Evolutionary conservation across 1,140 invertebrate species (phyloP).

Genomic region (Cheumatopsyche charites): DNA sequence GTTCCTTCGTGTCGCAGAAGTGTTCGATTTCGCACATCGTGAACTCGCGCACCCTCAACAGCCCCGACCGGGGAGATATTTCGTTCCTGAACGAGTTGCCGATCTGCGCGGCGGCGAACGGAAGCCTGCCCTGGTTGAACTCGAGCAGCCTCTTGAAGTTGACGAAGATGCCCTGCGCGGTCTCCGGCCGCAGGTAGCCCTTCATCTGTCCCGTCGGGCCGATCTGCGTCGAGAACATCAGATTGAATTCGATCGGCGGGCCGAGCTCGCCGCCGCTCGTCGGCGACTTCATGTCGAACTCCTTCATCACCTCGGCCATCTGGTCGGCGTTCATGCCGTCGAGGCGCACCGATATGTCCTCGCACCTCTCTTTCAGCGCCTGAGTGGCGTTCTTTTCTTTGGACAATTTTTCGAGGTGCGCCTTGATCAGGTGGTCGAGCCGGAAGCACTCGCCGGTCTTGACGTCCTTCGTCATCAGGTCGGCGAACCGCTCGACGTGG

Average conservation of each 20-base stretch:
- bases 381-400: slow-evolving; percentile 81
- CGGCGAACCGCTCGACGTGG: slow-evolving; percentile 98
- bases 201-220: slow-evolving; percentile 94
- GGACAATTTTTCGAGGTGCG: slow-evolving; percentile 87
- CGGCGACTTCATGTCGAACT: slow-evolving; percentile 94
- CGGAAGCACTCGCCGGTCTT: slow-evolving; percentile 97
- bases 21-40: slow-evolving; percentile 99
- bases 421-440: slow-evolving; percentile 98
- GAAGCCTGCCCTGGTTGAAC: slow-evolving; percentile 95
- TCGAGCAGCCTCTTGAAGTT: slow-evolving; percentile 97
- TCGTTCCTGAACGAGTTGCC: slow-evolving; percentile 99
- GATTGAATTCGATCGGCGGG: slow-evolving; percentile 96
- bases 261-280: slow-evolving; percentile 92
- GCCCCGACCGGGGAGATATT: slow-evolving; percentile 96
- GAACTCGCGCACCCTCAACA: slow-evolving; percentile 96
- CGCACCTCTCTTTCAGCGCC: slow-evolving; percentile 75
- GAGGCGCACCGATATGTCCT: slow-evolving; percentile 79
- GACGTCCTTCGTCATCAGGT: slow-evolving; percentile 98
- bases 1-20: slow-evolving; percentile 96
- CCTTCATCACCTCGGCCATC: slow-evolving; percentile 81
- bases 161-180: slow-evolving; percentile 99
- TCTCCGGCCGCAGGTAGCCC: slow-evolving; percentile 96
- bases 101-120: slow-evolving; percentile 98
- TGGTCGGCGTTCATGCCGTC: slow-evolving; percentile 77
- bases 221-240: slow-evolving; percentile 98